Evolutionary conservation across 2,113 vertebrate species (phyloP).

Genomic region (Hippocampus abdominalis): DNA sequence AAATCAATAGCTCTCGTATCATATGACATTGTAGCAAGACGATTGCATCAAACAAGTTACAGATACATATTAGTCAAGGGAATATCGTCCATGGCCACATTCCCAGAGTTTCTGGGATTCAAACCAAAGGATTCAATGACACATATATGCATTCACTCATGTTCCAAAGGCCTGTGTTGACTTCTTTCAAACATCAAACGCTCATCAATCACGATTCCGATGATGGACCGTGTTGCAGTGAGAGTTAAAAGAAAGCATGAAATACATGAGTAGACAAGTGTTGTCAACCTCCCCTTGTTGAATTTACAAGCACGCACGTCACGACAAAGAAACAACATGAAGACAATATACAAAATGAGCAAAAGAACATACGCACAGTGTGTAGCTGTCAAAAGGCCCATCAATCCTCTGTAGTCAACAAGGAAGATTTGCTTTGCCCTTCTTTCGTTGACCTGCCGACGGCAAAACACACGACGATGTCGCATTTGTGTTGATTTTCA

Average conservation of each 20-base stretch:
- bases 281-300: no score
- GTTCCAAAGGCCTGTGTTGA: not conserved
- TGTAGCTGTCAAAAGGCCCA: conserved; percentile 58
- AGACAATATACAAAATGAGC: conserved; percentile 12
- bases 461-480: no score
- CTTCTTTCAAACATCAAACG: not conserved
- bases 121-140: no score
- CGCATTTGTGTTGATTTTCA: no score
- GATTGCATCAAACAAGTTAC: not conserved
- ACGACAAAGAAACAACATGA: no score
- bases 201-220: not conserved
- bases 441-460: not conserved
- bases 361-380: conserved; percentile 62
- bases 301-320: no score
- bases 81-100: no score
- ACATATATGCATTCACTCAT: not conserved
- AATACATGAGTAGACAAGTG: no score
- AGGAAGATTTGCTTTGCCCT: conserved; percentile 6
- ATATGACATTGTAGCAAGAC: not conserved
- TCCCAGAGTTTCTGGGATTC: no score
- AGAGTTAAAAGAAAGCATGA: not conserved
- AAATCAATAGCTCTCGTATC: not conserved
- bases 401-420: conserved; percentile 67
- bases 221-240: not conserved
- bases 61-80: not conserved